A percentile compares a stretch with the other conserved stretches of the same genome.
phyloP scores from a whole-genome alignment of 2,888 invertebrate genomes.

The Malachius bipustulatus region DNA sequence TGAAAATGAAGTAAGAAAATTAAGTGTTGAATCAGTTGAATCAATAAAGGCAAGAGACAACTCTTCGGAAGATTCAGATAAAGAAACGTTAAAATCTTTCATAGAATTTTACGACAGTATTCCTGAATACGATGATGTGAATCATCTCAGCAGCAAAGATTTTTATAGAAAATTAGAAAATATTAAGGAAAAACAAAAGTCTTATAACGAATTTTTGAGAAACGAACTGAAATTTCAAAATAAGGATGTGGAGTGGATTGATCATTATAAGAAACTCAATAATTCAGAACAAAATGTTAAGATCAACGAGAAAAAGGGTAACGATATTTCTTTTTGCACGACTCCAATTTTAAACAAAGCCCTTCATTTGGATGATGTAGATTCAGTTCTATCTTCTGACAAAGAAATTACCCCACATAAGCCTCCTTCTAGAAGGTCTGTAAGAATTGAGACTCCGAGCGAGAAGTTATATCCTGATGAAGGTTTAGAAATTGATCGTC shows the following conservation, averaged over 20 bases:
- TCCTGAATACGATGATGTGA: conserved; percentile 66
- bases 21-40: conserved; percentile 26
- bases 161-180: conserved; percentile 60
- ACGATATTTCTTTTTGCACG: conserved; percentile 26
- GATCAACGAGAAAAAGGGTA: conserved; percentile 20
- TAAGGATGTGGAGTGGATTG: conserved; percentile 29
- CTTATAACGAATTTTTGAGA: conserved; percentile 31
- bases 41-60: conserved; percentile 26
- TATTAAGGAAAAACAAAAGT: conserved; percentile 50
- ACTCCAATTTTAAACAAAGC: conserved; percentile 26
- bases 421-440: conserved; percentile 35
- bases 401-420: conserved; percentile 27
- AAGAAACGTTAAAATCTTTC: conserved; percentile 46
- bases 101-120: conserved; percentile 67
- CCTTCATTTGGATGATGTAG: conserved; percentile 23
- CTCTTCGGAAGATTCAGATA: conserved; percentile 35
- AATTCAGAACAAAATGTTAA: conserved; percentile 17
- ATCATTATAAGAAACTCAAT: conserved; percentile 32
- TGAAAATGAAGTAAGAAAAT: conserved; percentile 28
- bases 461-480: conserved; percentile 24
- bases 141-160: conserved; percentile 62
- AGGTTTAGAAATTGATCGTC: conserved; percentile 23
- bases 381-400: conserved; percentile 26
- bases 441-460: conserved; percentile 34
- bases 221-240: conserved; percentile 26